Percentiles rank a stretch among this genome's conserved stretches.
Conservation (phyloP, 2,888 invertebrate species). For the Automeris io region DNA sequence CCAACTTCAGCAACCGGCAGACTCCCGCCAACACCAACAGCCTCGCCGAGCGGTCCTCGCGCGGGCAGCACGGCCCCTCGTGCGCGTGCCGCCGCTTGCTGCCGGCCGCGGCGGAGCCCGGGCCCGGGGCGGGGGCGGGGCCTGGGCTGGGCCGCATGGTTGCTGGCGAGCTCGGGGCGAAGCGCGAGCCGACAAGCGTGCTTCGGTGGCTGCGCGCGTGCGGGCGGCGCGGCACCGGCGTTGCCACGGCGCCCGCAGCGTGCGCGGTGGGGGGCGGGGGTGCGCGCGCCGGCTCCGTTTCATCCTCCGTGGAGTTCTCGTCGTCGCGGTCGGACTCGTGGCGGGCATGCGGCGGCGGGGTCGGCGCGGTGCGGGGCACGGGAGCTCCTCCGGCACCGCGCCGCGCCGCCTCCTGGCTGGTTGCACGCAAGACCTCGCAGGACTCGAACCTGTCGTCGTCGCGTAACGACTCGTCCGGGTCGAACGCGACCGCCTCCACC, state of each 20-base stretch:
- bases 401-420: constrained; percentile 91
- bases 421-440: constrained; percentile 94
- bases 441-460: constrained; percentile 94
- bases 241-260: constrained; percentile 40
- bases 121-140: constrained; percentile 78
- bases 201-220: constrained; percentile 55
- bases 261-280: constrained; percentile 36
- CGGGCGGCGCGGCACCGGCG: constrained; percentile 30
- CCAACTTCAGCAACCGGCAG: constrained; percentile 91
- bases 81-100: constrained; percentile 81
- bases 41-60: constrained; percentile 86
- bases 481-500: constrained; percentile 91
- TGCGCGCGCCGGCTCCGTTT: constrained; percentile 87
- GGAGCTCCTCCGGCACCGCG: constrained; percentile 86
- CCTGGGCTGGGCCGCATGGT: constrained; percentile 57
- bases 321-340: constrained; percentile 92
- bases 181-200: too few relatives aligned
- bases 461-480: constrained; percentile 93
- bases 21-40: constrained; percentile 93
- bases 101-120: constrained; percentile 85
- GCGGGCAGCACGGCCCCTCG: constrained; percentile 80
- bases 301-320: constrained; percentile 93
- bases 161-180: constrained; percentile 44
- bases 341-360: constrained; percentile 85
- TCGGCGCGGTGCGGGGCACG: constrained; percentile 92